Conservation (phyloP, 1,140 invertebrate species). For the Drosophila elegans region DNA sequence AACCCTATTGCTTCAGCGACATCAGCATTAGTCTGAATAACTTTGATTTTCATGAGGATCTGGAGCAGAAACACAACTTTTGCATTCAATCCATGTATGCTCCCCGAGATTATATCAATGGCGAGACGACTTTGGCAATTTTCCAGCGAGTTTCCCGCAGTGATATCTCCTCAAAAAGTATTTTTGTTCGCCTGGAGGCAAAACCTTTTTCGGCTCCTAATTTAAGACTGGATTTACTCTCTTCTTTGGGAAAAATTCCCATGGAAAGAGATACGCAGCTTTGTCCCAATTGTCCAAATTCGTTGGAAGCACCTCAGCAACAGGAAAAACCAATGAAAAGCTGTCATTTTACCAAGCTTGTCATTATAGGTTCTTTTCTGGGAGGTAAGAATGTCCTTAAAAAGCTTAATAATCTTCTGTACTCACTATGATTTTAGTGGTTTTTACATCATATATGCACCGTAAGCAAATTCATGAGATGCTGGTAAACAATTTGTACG, state of each 20-base stretch:
- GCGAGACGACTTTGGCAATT: background rate
- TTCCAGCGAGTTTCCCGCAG: slow-evolving; percentile 13
- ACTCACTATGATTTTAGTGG: background rate
- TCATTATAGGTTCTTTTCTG: background rate
- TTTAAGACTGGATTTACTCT: background rate
- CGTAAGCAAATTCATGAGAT: background rate
- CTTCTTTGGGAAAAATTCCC: background rate
- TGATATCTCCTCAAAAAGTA: background rate
- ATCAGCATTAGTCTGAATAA: slow-evolving; percentile 18
- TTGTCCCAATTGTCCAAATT: background rate
- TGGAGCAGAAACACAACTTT: slow-evolving; percentile 34
- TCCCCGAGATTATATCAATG: background rate
- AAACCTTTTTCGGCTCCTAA: background rate
- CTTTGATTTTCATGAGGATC: slow-evolving; percentile 17
- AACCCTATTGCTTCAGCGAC: slow-evolving; percentile 35
- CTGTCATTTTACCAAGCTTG: background rate
- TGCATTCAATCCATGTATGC: slow-evolving; percentile 9
- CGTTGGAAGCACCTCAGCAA: background rate
- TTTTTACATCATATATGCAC: slow-evolving; percentile 9
- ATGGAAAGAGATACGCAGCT: background rate
- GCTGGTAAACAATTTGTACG: background rate
- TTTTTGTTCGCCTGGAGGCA: slow-evolving; percentile 1
- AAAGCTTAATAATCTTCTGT: background rate
- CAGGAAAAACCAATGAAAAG: background rate
- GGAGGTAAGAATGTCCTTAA: slow-evolving; percentile 6